Percentiles rank a stretch among this genome's conserved stretches.
phyloP scores from a whole-genome alignment of 2,113 vertebrate species.

The Siphamia tubifer region DNA sequence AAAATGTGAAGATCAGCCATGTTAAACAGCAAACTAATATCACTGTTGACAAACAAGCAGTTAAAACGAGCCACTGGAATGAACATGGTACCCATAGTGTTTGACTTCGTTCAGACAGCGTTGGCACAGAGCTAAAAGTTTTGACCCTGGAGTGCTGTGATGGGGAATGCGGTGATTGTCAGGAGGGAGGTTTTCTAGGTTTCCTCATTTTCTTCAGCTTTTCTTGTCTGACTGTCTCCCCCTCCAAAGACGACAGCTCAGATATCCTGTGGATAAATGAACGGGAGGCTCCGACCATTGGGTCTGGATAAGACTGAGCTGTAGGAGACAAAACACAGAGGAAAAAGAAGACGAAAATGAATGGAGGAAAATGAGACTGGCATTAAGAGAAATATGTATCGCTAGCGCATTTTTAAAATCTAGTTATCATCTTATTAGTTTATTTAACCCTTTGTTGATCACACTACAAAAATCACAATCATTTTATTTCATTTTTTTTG shows the following conservation, averaged over 20 bases:
- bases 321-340: not conserved
- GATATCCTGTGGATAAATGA: conserved; percentile 72
- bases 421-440: no score
- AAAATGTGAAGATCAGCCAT: conserved; percentile 55
- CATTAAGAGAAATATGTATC: not conserved
- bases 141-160: conserved; percentile 32
- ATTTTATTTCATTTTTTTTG: no score
- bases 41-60: conserved; percentile 54
- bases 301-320: conserved; percentile 73
- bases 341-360: not conserved
- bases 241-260: conserved; percentile 74
- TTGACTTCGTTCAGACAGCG: conserved; percentile 17
- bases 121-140: conserved; percentile 62
- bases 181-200: conserved; percentile 60
- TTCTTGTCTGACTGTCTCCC: conserved; percentile 71
- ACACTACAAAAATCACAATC: no score
- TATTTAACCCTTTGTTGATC: no score
- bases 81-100: conserved; percentile 21
- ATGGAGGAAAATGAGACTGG: not conserved
- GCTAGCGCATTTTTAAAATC: no score
- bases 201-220: conserved; percentile 72
- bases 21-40: conserved; percentile 46
- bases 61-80: conserved; percentile 58
- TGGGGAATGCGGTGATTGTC: conserved; percentile 52
- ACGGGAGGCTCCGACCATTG: conserved; percentile 63